These are phyloP conservation scores for Digitonthophagus gazella DNA, from an alignment of 2,888 invertebrate genomes.

Conservation along the genomic window DNA sequence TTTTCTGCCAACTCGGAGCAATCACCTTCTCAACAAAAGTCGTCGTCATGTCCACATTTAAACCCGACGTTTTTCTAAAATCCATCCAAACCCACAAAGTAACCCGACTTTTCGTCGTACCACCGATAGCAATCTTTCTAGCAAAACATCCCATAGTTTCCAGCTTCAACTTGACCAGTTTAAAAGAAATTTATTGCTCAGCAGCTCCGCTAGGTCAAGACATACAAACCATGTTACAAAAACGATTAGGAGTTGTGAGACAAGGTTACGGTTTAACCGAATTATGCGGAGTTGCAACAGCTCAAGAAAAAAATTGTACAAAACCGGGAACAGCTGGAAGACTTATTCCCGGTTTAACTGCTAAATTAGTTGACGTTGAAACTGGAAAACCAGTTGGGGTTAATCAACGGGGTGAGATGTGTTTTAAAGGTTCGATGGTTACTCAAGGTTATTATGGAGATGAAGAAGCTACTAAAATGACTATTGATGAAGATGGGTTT, in stretches of 20 bases:
- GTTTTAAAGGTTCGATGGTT: conserved; percentile 62
- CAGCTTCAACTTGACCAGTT: conserved; percentile 63
- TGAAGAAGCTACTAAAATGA: conserved; percentile 59
- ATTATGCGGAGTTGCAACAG: conserved; percentile 56
- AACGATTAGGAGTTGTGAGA: conserved; percentile 47
- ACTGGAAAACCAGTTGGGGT: conserved; percentile 57
- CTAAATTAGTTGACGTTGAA: conserved; percentile 61
- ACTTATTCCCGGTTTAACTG: conserved; percentile 59
- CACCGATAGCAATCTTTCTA: conserved; percentile 54
- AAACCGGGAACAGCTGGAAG: conserved; percentile 63
- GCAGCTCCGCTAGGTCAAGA: conserved; percentile 73
- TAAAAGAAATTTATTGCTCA: conserved; percentile 66
- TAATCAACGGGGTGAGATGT: conserved; percentile 72
- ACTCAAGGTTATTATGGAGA: conserved; percentile 72
- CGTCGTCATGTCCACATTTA: conserved; percentile 13
- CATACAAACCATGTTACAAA: conserved; percentile 45
- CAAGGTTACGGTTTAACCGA: conserved; percentile 77
- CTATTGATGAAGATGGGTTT: conserved; percentile 72
- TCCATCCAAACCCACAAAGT: conserved; percentile 60
- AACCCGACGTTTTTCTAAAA: conserved; percentile 58
- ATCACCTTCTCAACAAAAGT: conserved; percentile 13
- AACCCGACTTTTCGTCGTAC: conserved; percentile 45
- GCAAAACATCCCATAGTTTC: conserved; percentile 49
- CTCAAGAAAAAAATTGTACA: conserved; percentile 42
- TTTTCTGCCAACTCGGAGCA: conserved; percentile 13